phyloP scores from a whole-genome alignment of 2,888 invertebrate genomes.

The Eupithecia abbreviata region DNA sequence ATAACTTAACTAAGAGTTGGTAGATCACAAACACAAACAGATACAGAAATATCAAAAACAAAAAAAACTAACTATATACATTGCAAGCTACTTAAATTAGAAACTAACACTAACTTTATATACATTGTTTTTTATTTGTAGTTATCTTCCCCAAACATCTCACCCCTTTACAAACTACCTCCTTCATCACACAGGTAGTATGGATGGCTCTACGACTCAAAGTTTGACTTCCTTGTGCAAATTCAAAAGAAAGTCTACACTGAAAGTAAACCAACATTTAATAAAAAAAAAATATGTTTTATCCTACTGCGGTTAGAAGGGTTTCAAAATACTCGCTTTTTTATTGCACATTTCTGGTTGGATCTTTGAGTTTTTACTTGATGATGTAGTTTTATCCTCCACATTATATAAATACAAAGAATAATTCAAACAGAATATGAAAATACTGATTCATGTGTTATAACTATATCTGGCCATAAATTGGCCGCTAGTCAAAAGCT shows the following conservation, averaged over 20 bases:
- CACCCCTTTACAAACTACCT: background rate
- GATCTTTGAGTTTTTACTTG: background rate
- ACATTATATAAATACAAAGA: background rate
- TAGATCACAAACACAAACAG: too few relatives aligned
- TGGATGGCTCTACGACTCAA: background rate
- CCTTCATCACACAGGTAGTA: background rate
- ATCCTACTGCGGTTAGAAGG: too few relatives aligned
- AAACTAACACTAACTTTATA: too few relatives aligned
- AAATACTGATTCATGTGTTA: constrained; percentile 45
- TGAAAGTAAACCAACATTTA: background rate
- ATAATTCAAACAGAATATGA: background rate
- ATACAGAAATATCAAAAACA: too few relatives aligned
- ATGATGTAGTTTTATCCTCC: background rate
- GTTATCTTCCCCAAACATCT: too few relatives aligned
- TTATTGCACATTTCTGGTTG: too few relatives aligned
- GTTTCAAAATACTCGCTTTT: too few relatives aligned
- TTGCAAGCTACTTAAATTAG: too few relatives aligned
- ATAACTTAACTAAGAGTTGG: too few relatives aligned
- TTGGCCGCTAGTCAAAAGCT: constrained; percentile 57
- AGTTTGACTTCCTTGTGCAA: background rate
- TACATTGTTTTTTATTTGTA: too few relatives aligned
- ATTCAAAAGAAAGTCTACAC: background rate
- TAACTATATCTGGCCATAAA: constrained; percentile 48
- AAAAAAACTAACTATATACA: too few relatives aligned
- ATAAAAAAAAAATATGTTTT: too few relatives aligned